These are phyloP conservation scores for Lamellibrachia satsuma DNA, from an alignment of 2,888 invertebrate species.

Conservation along the genomic window DNA sequence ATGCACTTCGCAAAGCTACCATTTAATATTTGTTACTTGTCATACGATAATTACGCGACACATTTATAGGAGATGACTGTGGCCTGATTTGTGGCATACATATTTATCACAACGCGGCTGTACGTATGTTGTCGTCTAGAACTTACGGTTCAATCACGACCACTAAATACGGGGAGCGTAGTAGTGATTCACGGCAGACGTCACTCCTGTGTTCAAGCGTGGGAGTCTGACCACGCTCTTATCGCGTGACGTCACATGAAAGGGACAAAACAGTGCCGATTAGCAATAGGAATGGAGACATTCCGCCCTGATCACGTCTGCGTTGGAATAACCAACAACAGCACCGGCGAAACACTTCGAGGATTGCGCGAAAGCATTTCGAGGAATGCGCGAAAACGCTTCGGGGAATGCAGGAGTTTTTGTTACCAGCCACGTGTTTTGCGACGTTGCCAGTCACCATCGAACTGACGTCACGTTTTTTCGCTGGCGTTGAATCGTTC, in stretches of 20 bases:
- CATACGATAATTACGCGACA: not conserved
- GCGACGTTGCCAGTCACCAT: not conserved
- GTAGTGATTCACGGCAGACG: not conserved
- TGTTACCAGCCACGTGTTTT: not conserved
- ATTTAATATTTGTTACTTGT: not conserved
- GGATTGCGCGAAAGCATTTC: not conserved
- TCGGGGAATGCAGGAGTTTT: not conserved
- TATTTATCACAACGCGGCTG: not conserved
- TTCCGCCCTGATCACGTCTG: not conserved
- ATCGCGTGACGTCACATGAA: not conserved
- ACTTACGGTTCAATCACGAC: not conserved
- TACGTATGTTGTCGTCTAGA: not conserved
- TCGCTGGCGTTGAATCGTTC: not conserved
- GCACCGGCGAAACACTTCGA: not conserved
- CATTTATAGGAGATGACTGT: not conserved
- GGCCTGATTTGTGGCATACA: not conserved
- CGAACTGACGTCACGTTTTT: not conserved
- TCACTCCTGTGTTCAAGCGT: too few species aligned
- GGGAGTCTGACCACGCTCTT: not conserved
- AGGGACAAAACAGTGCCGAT: not conserved
- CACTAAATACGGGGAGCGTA: not conserved
- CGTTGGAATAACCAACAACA: not conserved
- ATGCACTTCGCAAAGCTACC: not conserved
- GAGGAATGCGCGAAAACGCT: not conserved
- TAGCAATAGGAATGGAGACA: not conserved